Base-by-base conservation (phyloP, 2,888 invertebrate genomes). In the Megaustenia siamemsis region DNA sequence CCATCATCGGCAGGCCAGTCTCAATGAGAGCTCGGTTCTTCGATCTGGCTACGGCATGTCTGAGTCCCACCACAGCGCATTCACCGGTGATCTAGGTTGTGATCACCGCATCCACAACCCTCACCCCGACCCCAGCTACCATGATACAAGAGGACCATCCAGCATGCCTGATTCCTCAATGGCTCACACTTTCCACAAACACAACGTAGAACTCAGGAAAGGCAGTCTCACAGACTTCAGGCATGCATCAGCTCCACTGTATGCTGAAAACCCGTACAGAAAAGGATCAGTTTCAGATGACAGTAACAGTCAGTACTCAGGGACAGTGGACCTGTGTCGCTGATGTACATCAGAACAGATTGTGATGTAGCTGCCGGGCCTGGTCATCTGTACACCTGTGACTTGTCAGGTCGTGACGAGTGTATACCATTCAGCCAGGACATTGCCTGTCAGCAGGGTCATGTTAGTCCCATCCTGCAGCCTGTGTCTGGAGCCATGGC, bases 371-470 rank as follows among this genome's bases (percentile, higher is more conserved):
- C 21, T 18, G 28, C 66, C 24, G 87, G 87, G 21, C 86, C 86
- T 53, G 89, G 89, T 32, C 86, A 88, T 49, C 73, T 88, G 60
- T 79, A 78, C 38, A 90, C 89, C 80, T 89, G 89, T 3, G 88
- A 86, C 68, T 85, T 84, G 71, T 88, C 81, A 76, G 77, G 80
- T 43, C 49, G 85, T 3, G 92, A 91, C 82, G 92, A 92, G 83
- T 92, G 89, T 87, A 86, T 92, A 79, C 89, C 92, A 60, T 92
- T 91, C 87, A 92, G 91, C 86, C 92, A 92, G 79, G 92, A 92
- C 86, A 92, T 92, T 86, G 90, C 89, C 32, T 87, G 86, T 71
- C 90, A 91, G 80, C 92, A 92, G 76, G 82, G 84, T 28, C 92
- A 92, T 69, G 88, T 90, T 32, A 92, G 91, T 63, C 91, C 91